A percentile compares a stretch with the other conserved stretches of the same genome.
phyloP scores from a whole-genome alignment of 2,113 vertebrate genomes.

The Oophaga pumilio region DNA sequence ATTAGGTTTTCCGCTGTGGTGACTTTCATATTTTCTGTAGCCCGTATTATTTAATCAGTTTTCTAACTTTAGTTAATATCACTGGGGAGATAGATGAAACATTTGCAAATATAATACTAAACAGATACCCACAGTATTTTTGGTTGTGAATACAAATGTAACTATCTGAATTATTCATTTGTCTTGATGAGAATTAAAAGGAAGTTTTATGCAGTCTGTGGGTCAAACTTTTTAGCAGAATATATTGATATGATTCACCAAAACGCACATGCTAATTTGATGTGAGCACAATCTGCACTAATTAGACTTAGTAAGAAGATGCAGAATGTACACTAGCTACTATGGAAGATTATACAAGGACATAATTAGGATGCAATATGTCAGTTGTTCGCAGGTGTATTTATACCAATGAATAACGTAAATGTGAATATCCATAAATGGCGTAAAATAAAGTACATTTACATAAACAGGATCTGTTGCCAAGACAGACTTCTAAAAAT shows the following conservation, averaged over 20 bases:
- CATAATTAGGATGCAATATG: slow-evolving; percentile 6
- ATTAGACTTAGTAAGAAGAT: background rate
- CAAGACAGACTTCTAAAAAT: background rate
- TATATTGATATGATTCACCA: background rate
- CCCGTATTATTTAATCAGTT: background rate
- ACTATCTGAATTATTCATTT: background rate
- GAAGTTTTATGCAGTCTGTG: background rate
- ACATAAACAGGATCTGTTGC: background rate
- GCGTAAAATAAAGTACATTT: background rate
- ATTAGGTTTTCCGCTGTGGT: background rate
- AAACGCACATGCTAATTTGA: background rate
- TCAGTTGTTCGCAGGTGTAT: background rate
- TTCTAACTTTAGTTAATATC: background rate
- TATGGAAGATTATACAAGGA: background rate
- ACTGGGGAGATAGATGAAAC: background rate
- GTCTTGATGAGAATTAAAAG: background rate
- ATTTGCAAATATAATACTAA: slow-evolving; percentile 9
- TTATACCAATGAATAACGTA: background rate
- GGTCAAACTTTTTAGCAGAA: slow-evolving; percentile 7
- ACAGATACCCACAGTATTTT: background rate
- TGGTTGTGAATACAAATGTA: background rate
- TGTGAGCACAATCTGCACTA: background rate
- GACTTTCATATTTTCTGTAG: background rate
- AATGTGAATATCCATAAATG: background rate
- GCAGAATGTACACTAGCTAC: background rate